Base-by-base conservation (phyloP, 1,140 invertebrate species). In the Drosophila pandora region DNA sequence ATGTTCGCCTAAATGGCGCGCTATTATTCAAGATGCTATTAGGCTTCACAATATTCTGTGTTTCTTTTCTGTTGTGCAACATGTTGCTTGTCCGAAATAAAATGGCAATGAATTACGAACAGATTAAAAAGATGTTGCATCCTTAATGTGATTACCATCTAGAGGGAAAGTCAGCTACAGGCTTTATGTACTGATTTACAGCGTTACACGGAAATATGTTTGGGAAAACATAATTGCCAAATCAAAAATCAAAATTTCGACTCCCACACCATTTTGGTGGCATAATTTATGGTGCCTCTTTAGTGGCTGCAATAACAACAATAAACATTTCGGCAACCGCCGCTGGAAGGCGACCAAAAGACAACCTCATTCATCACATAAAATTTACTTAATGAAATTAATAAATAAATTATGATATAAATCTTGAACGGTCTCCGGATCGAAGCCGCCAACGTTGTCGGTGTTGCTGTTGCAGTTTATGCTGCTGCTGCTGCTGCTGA, bases 331-430 rank as follows among this genome's bases (percentile, higher is more conserved):
- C 56, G 67, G 64, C 71, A 71, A 75, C 50, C 43, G 54, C 58
- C 48, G 56, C 52, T 53, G 68, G 43, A 75, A 60, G 56, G 58
- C 67, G 79, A 54, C 37, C 48, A 45, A 76, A 71, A 70, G 70
- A 87, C 82, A 85, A 71, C 79, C 69, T 81, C 82, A 88, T 87
- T 70, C 70, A 87, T 87, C 82, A 87, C 76, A 76, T 67, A 30
- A 83, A 88, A 87, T 87, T 87, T 87, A 88, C 83, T 87, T 87
- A 87, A 87, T 87, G 82, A 87, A 87, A 87, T 87, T 87, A 87
- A 87, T 87, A 87, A 87, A 87, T 87, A 87, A 87, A 87, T 87
- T 87, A 87, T 87, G 82, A 87, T 88, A 87, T 87, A 87, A 87
- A 87, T 87, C 82, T 87, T 79, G 69, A 54, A 57, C 83, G 5